Percentiles rank a stretch among this genome's conserved stretches.
phyloP scores from a whole-genome alignment of 2,797 vertebrate species.

The Pteropus rufus region DNA sequence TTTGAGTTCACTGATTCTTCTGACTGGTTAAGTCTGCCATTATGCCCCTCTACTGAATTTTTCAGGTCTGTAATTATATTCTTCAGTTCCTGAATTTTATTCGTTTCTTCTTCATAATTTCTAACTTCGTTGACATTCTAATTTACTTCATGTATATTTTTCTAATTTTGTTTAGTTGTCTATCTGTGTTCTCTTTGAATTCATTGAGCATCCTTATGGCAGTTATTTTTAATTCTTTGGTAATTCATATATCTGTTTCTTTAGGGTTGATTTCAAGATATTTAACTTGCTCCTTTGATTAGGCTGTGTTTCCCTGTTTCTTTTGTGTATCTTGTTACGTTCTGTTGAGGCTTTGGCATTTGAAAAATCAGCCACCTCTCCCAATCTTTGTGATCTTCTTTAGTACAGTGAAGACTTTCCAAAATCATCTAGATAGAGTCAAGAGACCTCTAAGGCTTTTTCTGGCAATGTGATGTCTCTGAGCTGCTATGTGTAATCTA shows the following conservation, averaged over 20 bases:
- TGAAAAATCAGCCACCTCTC: not conserved
- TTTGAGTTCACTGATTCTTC: not conserved
- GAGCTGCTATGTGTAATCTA: not conserved
- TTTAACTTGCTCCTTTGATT: conserved; percentile 8
- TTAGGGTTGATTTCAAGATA: not conserved
- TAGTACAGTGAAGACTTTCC: not conserved
- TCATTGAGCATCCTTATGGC: not conserved
- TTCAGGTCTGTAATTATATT: not conserved
- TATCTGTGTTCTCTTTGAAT: not conserved
- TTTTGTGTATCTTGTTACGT: not conserved
- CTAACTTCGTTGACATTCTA: not conserved
- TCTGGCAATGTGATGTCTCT: not conserved
- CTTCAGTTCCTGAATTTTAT: not conserved
- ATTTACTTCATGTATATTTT: not conserved
- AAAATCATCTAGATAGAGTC: not conserved
- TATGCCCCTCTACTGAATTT: not conserved
- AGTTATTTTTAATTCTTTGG: not conserved
- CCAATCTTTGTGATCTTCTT: not conserved
- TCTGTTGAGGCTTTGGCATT: not conserved
- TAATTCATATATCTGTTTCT: not conserved
- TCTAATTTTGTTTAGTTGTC: not conserved
- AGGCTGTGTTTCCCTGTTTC: not conserved
- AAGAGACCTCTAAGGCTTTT: not conserved
- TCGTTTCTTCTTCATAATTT: not conserved
- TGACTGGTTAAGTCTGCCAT: not conserved